phyloP scores from a whole-genome alignment of 1,140 invertebrate genomes.

The Apis laboriosa region DNA sequence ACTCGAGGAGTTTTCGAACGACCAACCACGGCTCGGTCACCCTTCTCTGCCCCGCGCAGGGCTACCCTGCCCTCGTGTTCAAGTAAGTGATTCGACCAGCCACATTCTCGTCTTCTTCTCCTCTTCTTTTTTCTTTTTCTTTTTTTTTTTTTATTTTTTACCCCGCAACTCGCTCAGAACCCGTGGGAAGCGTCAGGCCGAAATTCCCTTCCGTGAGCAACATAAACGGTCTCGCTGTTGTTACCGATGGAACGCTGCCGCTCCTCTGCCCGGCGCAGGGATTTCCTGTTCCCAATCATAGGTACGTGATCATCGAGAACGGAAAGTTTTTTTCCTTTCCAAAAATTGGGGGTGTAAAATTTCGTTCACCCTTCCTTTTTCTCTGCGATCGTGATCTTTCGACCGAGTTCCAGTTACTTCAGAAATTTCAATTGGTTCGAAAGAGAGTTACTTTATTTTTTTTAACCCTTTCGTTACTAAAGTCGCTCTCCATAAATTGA shows the following conservation, averaged over 20 bases:
- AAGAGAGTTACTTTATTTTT: too few species aligned
- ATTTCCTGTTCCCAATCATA: conserved; percentile 77
- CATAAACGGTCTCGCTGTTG: conserved; percentile 84
- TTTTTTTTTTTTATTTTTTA: neutral
- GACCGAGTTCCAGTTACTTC: too few species aligned
- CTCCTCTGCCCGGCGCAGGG: conserved; percentile 84
- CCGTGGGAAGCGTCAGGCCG: conserved; percentile 84
- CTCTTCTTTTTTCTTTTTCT: neutral
- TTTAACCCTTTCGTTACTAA: too few species aligned
- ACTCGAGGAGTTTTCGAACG: conserved; percentile 63
- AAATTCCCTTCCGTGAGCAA: conserved; percentile 85
- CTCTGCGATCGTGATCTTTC: too few species aligned
- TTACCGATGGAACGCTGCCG: conserved; percentile 82
- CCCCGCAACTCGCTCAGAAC: conserved; percentile 79
- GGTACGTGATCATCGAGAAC: conserved; percentile 14
- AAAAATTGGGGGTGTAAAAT: too few species aligned
- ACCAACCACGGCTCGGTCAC: conserved; percentile 83
- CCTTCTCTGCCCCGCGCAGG: conserved; percentile 84
- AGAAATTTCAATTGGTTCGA: too few species aligned
- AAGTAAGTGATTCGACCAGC: conserved; percentile 78
- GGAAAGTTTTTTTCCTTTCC: too few species aligned
- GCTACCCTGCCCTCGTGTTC: conserved; percentile 84
- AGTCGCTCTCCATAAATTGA: too few species aligned
- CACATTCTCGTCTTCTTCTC: neutral
- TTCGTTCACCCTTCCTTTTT: too few species aligned